These are phyloP conservation scores for Petrocephalus zakoni DNA, from an alignment of 2,113 vertebrate genomes.

Conservation along the genomic window DNA sequence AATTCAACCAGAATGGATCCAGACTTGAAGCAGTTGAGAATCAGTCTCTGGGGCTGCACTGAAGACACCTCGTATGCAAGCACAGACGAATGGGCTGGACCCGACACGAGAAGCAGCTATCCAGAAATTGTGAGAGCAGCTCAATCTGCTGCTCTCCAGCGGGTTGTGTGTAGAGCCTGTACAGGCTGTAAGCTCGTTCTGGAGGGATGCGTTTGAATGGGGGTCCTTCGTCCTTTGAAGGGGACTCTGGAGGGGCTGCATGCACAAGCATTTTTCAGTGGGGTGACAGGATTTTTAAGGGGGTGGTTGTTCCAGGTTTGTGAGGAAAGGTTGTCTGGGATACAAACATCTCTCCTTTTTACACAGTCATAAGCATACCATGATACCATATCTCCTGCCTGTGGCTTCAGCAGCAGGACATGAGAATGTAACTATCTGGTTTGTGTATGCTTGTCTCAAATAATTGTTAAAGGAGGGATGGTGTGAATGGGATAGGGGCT, in stretches of 20 bases:
- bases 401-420: background rate
- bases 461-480: background rate
- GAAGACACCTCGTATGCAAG: background rate
- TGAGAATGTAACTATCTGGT: background rate
- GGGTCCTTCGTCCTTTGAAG: slow-evolving; percentile 2
- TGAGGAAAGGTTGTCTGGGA: background rate
- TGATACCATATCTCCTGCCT: background rate
- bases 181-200: background rate
- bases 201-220: slow-evolving; percentile 13
- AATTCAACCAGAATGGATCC: background rate
- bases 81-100: background rate
- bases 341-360: background rate
- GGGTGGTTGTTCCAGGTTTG: background rate
- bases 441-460: background rate
- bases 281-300: background rate
- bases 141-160: background rate
- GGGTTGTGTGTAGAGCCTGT: background rate
- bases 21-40: background rate
- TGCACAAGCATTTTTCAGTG: background rate
- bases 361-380: background rate
- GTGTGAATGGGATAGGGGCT: background rate
- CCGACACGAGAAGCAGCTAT: background rate
- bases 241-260: slow-evolving; percentile 14
- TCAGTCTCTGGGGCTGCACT: background rate
- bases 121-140: background rate